Evolutionary conservation across 1,140 invertebrate genomes (phyloP), one percentile per base, ranked within the genome.

Genomic region (Matsumurasca onukii): DNA sequence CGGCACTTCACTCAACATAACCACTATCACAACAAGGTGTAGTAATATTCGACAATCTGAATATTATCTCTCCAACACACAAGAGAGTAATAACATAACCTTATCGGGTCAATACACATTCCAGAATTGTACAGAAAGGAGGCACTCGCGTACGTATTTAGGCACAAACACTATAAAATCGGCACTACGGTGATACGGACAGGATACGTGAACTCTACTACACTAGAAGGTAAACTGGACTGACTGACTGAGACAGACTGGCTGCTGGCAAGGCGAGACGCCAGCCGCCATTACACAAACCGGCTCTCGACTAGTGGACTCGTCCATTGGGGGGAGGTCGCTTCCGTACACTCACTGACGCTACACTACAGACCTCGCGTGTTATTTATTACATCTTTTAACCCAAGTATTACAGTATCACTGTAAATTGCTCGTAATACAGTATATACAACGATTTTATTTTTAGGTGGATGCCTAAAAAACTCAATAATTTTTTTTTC

Each of bases 311-410:
- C 17, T 13, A 17, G 17, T 34, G 62, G 31, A 48, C 31, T 34
- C 62, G 62, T 34, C 62, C 62, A 31, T 9, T 34, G 62, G 31
- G 62, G n/a, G n/a, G 62, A 34, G 62, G 30, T 20, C n/a, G 30
- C 62, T 59, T 25, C 3, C 2, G 55, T 59, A 59, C 55, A 59
- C 20, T 59, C 55, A 17, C 3, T 59, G 27, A 1, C 55, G 1
- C 3, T 17, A 2, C 55, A 22, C 24, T 25, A 20, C 30, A 59
- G 20, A 3, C 55, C 39, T 45, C 39, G n/a, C n/a, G n/a, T n/a
- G n/a, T n/a, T n/a, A n/a, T n/a, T n/a, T n/a, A n/a, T n/a, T n/a
- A n/a, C n/a, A n/a, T n/a, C n/a, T n/a, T n/a, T n/a, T n/a, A n/a
- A n/a, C n/a, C n/a, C n/a, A n/a, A n/a, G n/a, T n/a, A n/a, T n/a